These are phyloP conservation scores for Junonia oenone DNA, from an alignment of 2,888 invertebrate genomes.

Conservation along the genomic window DNA sequence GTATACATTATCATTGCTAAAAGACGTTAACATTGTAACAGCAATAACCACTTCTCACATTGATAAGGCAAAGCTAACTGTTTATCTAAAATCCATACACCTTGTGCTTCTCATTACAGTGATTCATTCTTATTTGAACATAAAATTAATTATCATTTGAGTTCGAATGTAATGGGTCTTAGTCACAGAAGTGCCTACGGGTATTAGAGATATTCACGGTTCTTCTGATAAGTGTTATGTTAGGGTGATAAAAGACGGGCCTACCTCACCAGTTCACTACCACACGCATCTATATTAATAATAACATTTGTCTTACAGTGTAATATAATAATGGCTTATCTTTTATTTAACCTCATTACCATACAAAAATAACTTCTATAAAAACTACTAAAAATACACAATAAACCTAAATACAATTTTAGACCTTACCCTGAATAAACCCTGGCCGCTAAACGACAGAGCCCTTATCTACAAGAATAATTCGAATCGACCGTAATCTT, in stretches of 20 bases:
- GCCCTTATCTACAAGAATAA: constrained; percentile 23
- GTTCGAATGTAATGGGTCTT: too few species aligned
- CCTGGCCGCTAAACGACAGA: constrained; percentile 20
- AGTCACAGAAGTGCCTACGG: too few species aligned
- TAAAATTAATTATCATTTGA: too few species aligned
- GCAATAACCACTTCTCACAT: not conserved
- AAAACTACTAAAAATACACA: not conserved
- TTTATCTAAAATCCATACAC: not conserved
- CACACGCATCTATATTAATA: too few species aligned
- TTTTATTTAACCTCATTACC: not conserved
- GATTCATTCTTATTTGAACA: not conserved
- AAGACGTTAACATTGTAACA: not conserved
- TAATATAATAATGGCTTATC: not conserved
- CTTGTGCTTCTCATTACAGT: not conserved
- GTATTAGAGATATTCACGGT: too few species aligned
- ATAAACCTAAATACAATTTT: not conserved
- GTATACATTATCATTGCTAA: not conserved
- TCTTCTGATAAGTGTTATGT: too few species aligned
- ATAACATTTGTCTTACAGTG: not conserved
- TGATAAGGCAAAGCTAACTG: not conserved
- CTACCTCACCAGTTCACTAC: too few species aligned
- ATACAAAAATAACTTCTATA: not conserved
- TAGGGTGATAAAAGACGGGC: too few species aligned
- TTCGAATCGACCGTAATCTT: constrained; percentile 18
- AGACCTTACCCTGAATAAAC: constrained; percentile 1